Evolutionary conservation across 2,113 vertebrate genomes (phyloP).

Genomic region (Meles meles): DNA sequence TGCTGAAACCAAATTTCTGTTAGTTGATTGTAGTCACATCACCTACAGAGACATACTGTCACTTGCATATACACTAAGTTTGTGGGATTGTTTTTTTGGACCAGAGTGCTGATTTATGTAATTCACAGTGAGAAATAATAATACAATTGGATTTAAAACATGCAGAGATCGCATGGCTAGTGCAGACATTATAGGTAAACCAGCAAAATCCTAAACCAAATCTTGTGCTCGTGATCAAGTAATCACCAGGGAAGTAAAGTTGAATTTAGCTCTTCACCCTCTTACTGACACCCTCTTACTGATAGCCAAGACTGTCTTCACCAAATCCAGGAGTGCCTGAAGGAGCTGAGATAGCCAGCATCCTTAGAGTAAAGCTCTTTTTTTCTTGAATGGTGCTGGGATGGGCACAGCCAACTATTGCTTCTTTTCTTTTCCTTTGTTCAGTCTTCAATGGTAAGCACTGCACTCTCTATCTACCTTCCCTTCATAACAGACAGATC

Average conservation of each 20-base stretch:
- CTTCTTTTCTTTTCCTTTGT: not conserved
- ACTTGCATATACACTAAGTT: not conserved
- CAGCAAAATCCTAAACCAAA: not conserved
- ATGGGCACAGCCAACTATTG: not conserved
- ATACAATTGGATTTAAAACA: not conserved
- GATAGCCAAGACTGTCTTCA: not conserved
- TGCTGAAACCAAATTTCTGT: not conserved
- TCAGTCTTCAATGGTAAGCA: not conserved
- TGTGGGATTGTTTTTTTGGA: not conserved
- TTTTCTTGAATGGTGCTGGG: not conserved
- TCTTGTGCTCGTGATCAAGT: not conserved
- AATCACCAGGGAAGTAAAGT: not conserved
- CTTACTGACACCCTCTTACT: not conserved
- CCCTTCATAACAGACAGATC: not conserved
- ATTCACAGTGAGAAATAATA: not conserved
- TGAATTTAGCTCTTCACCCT: not conserved
- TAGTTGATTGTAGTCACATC: not conserved
- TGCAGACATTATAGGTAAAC: not conserved
- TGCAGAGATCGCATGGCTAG: not conserved
- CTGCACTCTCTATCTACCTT: accelerated
- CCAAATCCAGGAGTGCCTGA: not conserved
- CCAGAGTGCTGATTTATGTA: not conserved
- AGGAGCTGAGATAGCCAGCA: not conserved
- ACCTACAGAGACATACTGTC: not conserved
- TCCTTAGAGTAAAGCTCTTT: not conserved